Evolutionary conservation across 2,113 vertebrate genomes (phyloP), one percentile per base, ranked within the genome.

Genomic region (Xyrauchen texanus): DNA sequence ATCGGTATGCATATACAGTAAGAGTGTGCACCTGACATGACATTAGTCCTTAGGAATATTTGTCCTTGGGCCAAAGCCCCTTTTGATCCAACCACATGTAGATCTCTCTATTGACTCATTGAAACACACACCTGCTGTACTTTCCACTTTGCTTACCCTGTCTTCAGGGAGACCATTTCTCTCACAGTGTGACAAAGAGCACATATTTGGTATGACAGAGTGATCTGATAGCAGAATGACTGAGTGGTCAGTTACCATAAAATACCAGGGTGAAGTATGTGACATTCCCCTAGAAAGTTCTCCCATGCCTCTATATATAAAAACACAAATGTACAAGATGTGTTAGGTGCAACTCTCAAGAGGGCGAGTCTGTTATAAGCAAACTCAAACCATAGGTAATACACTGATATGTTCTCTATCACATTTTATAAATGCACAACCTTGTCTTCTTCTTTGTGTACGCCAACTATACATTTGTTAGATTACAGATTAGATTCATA

Each of bases 301-400:
- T 79, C 78, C 69, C 49, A 70, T 68, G 81, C 49, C 80, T 84
- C 68, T 85, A 85, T 89, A 86, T 87, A 88, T 89, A 88, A 80
- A 15, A 79, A 62, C 73, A 69, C 86, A 88, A 79, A 85, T 88
- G 88, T 77, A 68, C 80, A 53, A 78, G 85, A 87, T 87, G 86
- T 88, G 21, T 34, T 34, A 34, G 21, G 3, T 34, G 1, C 8
- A 15, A 13, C 9, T 55, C 42, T n/a, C n/a, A 46, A 16, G 6
- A 16, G 8, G 15, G 53, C 16, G 62, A 49, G 15, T 51, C 71
- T 62, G 16, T 61, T 51, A 13, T 34, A 34, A 34, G 21, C 21
- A 34, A 34, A 62, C 8, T 69, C 4, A 44, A 44, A 4, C 42
- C 7, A 15, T 61, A 73, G 70, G 71, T 61, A 57, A 62, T 21